Conservation (phyloP, 1,140 invertebrate genomes). For the Heliconius himera region DNA sequence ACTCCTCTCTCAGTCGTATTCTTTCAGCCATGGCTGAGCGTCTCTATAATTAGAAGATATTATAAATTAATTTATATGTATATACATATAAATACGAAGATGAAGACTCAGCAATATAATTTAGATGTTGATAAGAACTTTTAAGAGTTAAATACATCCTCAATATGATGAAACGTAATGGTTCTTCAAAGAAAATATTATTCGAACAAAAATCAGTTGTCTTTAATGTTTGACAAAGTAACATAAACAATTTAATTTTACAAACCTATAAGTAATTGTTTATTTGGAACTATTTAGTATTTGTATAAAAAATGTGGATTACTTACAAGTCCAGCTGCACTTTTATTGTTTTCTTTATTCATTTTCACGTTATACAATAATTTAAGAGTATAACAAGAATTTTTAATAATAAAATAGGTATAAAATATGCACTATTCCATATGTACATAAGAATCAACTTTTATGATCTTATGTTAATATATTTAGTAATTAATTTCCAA, state of each 20-base stretch:
- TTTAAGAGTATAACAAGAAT: neutral
- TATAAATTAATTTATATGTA: no score
- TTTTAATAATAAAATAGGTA: neutral
- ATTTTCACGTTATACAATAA: constrained; percentile 30
- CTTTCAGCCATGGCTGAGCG: constrained; percentile 69
- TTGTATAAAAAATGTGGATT: neutral
- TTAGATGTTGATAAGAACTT: no score
- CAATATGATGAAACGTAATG: no score
- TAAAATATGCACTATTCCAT: neutral
- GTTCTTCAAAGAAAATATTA: no score
- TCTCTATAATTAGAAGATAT: constrained; percentile 50
- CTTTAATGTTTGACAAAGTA: no score
- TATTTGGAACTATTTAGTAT: neutral
- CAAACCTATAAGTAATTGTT: neutral
- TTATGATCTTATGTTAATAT: neutral
- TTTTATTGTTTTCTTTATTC: constrained; percentile 58
- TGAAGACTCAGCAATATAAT: no score
- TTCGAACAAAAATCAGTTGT: no score
- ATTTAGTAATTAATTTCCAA: neutral
- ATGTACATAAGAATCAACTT: neutral
- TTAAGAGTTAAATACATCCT: no score
- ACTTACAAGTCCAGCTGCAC: constrained; percentile 66
- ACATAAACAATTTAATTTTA: neutral
- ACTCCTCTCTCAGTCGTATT: constrained; percentile 64
- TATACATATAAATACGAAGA: no score